These are phyloP conservation scores for Lycia hirtaria DNA, from an alignment of 2,888 invertebrate species.

Conservation along the genomic window DNA sequence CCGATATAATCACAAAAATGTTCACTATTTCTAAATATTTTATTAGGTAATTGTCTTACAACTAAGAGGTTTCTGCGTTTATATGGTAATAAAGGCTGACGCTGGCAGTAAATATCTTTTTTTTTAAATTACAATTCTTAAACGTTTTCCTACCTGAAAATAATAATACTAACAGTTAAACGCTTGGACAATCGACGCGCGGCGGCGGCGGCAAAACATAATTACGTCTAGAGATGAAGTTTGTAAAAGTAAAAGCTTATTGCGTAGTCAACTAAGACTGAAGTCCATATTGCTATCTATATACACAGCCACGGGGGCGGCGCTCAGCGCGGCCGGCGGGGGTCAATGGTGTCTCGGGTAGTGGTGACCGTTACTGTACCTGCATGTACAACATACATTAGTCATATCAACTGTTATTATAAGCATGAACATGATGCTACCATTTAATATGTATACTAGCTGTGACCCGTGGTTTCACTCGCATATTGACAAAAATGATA, in stretches of 20 bases:
- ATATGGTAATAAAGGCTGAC: conserved; percentile 53
- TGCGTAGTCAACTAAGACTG: conserved; percentile 54
- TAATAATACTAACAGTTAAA: conserved; percentile 34
- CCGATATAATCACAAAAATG: conserved; percentile 42
- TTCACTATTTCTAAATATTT: conserved; percentile 43
- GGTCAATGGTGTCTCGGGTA: conserved; percentile 81
- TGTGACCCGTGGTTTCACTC: no score
- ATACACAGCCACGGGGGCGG: conserved; percentile 57
- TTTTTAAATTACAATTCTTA: conserved; percentile 36
- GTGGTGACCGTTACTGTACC: conserved; percentile 75
- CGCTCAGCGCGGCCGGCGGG: conserved; percentile 50
- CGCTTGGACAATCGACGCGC: conserved; percentile 37
- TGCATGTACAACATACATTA: conserved; percentile 37
- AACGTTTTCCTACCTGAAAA: conserved; percentile 36
- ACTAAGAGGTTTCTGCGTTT: conserved; percentile 39
- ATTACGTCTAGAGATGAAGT: not conserved
- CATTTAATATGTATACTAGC: no score
- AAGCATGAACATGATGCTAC: no score
- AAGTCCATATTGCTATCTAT: conserved; percentile 67
- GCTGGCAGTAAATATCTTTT: conserved; percentile 56
- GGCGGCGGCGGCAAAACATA: conserved; percentile 40
- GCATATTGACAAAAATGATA: no score
- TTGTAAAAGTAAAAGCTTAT: conserved; percentile 41
- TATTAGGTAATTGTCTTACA: conserved; percentile 39
- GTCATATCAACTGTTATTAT: not conserved